A percentile compares a stretch with the other conserved stretches of the same genome.
These are phyloP conservation scores for Sebastes variabilis DNA, from an alignment of 2,797 vertebrate genomes.

Conservation along the genomic window DNA sequence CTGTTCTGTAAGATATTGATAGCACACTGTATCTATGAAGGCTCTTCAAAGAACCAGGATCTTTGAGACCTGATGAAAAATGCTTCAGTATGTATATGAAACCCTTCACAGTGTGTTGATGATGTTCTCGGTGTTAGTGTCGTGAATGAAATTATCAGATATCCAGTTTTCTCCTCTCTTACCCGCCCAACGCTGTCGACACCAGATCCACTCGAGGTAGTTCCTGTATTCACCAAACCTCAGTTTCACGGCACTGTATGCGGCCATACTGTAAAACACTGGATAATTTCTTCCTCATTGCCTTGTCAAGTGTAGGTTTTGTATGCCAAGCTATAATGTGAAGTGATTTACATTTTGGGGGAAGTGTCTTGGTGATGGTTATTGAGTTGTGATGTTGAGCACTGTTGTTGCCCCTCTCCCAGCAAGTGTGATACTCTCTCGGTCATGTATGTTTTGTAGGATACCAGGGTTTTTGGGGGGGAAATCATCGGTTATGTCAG, in stretches of 20 bases:
- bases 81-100: slow-evolving; percentile 59
- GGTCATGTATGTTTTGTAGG: slow-evolving; percentile 78
- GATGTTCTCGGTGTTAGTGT: slow-evolving; percentile 75
- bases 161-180: slow-evolving; percentile 45
- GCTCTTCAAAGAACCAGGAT: slow-evolving; percentile 62
- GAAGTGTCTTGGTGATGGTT: slow-evolving; percentile 63
- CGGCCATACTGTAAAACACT: slow-evolving; percentile 33
- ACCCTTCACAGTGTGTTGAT: slow-evolving; percentile 68
- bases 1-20: slow-evolving; percentile 79
- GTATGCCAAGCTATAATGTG: slow-evolving; percentile 71
- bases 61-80: slow-evolving; percentile 76
- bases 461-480: slow-evolving; percentile 56
- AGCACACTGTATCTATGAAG: slow-evolving; percentile 81
- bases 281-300: slow-evolving; percentile 60
- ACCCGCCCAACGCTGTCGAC: slow-evolving; percentile 17
- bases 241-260: slow-evolving; percentile 17
- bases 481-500: slow-evolving; percentile 63
- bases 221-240: slow-evolving; percentile 34
- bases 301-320: slow-evolving; percentile 71
- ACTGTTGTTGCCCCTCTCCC: slow-evolving; percentile 70
- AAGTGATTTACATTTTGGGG: slow-evolving; percentile 66
- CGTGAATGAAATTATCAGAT: slow-evolving; percentile 69
- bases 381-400: slow-evolving; percentile 68
- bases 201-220: slow-evolving; percentile 29
- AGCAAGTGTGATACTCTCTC: slow-evolving; percentile 70